phyloP scores from a whole-genome alignment of 2,888 invertebrate species.

The Resseliella maxima region DNA sequence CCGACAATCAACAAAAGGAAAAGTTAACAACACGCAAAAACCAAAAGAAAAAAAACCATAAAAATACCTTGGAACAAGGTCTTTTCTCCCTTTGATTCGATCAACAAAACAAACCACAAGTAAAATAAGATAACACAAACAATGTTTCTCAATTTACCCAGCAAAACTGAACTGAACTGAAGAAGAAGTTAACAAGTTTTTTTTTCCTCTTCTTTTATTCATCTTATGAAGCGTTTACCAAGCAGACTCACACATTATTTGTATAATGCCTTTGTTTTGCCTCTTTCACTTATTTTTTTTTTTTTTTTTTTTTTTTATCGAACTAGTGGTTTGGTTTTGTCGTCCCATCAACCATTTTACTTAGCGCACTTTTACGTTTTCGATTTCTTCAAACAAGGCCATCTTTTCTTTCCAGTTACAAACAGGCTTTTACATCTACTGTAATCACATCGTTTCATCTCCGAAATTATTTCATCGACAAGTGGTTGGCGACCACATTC shows the following conservation, averaged over 20 bases:
- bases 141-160: slow-evolving; percentile 31
- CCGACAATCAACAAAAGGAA: slow-evolving; percentile 34
- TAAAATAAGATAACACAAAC: slow-evolving; percentile 42
- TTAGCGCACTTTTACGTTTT: slow-evolving; percentile 8
- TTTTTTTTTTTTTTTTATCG: neutral
- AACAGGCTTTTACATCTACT: neutral
- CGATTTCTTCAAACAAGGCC: neutral
- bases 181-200: neutral
- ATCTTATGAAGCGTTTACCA: neutral
- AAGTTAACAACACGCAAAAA: slow-evolving; percentile 36
- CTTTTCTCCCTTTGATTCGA: slow-evolving; percentile 14
- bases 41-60: neutral
- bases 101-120: neutral
- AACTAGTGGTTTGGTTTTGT: slow-evolving; percentile 19
- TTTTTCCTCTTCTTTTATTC: neutral
- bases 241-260: neutral
- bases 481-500: neutral
- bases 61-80: slow-evolving; percentile 35
- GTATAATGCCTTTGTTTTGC: slow-evolving; percentile 1
- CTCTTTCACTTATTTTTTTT: slow-evolving; percentile 3
- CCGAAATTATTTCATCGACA: no score
- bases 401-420: neutral
- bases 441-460: no score
- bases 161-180: neutral
- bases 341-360: neutral